phyloP scores from a whole-genome alignment of 2,113 vertebrate species.

The Ceyx cyanopectus region DNA sequence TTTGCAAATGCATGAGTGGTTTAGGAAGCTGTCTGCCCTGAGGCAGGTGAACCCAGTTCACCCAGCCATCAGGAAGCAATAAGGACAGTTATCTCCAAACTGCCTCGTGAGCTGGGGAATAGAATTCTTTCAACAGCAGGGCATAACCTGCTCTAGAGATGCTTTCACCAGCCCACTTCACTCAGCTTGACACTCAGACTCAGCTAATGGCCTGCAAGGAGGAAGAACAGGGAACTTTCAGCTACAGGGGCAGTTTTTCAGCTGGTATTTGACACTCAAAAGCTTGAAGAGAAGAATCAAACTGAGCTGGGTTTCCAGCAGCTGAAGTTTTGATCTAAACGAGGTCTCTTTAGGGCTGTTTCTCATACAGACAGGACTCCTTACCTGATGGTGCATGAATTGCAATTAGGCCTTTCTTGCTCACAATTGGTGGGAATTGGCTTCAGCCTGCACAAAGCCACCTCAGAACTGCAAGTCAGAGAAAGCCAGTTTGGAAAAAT shows the following conservation, averaged over 20 bases:
- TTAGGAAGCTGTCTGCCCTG: not conserved
- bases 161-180: not conserved
- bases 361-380: not conserved
- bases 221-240: not conserved
- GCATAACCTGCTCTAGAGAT: not conserved
- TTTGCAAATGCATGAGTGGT: not conserved
- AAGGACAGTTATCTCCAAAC: not conserved
- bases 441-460: not conserved
- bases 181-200: not conserved
- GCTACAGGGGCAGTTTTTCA: not conserved
- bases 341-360: not conserved
- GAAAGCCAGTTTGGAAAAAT: not conserved
- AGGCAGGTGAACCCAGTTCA: slow-evolving; percentile 8
- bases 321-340: not conserved
- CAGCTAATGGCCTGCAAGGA: not conserved
- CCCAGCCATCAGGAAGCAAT: not conserved
- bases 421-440: not conserved
- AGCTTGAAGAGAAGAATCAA: not conserved
- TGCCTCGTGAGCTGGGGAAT: not conserved
- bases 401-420: not conserved
- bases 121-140: not conserved
- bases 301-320: not conserved
- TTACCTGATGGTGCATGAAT: not conserved
- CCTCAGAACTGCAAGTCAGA: not conserved
- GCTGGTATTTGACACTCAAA: not conserved